Evolutionary conservation across 2,888 invertebrate species (phyloP), one percentile per base, ranked within the genome.

Genomic region (Campoletis raptor): DNA sequence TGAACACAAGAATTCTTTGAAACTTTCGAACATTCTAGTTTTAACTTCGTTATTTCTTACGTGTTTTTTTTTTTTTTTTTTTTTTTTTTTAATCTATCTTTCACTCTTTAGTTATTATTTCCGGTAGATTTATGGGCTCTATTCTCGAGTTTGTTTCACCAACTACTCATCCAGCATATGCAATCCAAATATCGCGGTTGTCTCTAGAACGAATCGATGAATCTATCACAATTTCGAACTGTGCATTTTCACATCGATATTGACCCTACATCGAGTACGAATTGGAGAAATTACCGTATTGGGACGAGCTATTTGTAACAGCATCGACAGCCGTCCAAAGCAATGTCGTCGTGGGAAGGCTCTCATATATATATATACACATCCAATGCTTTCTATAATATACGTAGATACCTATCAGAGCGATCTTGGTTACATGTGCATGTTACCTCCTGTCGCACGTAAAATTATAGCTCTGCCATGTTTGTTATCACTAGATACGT

Each of bases 291-390:
- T 82, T 76, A 82, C 61, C 82, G 76, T 76, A 82, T 61, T 70
- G 82, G 82, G 82, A 82, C 82, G 67, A 82, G 76, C 82, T 61
- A 76, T 82, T 82, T 70, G 76, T 82, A 82, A 82, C 76, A 48
- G 82, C 76, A 76, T 82, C 76, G 82, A 82, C 76, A 76, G 69
- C 57, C 54, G 61, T 42, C 69, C 57, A 67, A 70, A 45, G 82
- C 82, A 70, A 82, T 76, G 76, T 82, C 82, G 61, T 24, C 42
- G 8, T 57, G 76, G 82, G 40, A 52, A 73, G 73, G 12, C 64
- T 66, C 73, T 37, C 24, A 30, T 21, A n/a, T 3, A 3, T 30
- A 30, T 3, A 30, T 30, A 69, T 45, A 57, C 36, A 12, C 69
- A 69, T 61, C 67, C 37, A 40, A 40, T 67, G 67, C 76, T 70